Evolutionary conservation across 92 coral and sea anemone genomes (phyloP).

Genomic region (Palythoa grandis): DNA sequence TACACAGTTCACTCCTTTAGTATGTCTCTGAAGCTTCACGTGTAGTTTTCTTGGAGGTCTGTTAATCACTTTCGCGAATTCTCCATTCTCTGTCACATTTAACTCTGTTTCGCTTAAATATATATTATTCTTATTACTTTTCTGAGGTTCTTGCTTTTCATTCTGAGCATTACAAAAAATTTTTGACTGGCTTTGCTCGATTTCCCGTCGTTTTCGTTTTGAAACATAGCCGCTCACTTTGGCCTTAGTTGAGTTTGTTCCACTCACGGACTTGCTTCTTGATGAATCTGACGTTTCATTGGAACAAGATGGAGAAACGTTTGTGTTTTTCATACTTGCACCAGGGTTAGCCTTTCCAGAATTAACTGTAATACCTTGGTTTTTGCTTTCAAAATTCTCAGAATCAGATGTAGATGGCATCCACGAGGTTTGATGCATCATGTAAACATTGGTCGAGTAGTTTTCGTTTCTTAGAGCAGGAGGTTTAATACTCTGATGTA

Average conservation of each 20-base stretch:
- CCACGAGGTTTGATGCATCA: not conserved
- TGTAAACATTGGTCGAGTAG: not conserved
- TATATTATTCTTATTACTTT: not conserved
- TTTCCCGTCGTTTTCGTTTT: slow-evolving; percentile 60
- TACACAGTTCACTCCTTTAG: slow-evolving; percentile 74
- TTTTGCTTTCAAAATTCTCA: not conserved
- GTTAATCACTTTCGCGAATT: not conserved
- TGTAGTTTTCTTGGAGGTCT: slow-evolving; percentile 63
- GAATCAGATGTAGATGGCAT: not conserved
- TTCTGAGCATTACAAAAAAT: not conserved
- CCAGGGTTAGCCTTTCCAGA: not conserved
- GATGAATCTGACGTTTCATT: not conserved
- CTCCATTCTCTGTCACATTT: not conserved
- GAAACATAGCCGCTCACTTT: slow-evolving; percentile 56
- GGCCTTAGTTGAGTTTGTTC: not conserved
- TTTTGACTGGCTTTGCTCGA: slow-evolving; percentile 25
- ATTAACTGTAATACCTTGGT: not conserved
- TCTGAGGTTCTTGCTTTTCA: not conserved
- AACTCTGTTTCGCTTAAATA: not conserved
- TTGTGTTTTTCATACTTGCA: not conserved
- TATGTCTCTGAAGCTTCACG: slow-evolving; percentile 68
- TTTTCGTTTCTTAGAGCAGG: not conserved
- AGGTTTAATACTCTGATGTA: not conserved
- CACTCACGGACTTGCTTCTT: not conserved
- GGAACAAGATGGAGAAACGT: not conserved